Base-by-base conservation (phyloP, 2,113 vertebrate species). In the Heterotilapia buettikoferi region DNA sequence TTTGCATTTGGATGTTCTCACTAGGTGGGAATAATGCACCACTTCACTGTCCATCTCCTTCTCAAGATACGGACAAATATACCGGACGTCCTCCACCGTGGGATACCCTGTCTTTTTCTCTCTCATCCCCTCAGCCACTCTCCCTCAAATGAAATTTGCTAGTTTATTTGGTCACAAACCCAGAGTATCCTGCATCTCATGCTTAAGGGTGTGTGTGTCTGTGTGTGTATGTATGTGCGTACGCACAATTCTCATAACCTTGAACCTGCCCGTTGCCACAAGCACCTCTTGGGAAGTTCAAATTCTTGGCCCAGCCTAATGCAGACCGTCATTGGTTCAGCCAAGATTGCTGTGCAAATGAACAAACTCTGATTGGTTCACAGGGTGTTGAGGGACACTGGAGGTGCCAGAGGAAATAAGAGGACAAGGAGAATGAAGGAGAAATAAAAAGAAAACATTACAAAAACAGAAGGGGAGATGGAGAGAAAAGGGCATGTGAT, bases 91-190 rank as follows among this genome's bases (percentile, higher is more conserved):
- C n/a, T 47, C 16, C 78, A 80, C 68, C 18, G 5, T 5, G 26
- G 84, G 52, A 83, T 71, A 57, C 52, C 82, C 54, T 85, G 66
- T 83, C 82, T 83, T 40, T 85, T 76, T 82, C 73, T 87, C 19
- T 83, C 29, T 47, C 29, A n/a, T 80, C 80, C 79, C 52, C 43
- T 86, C 59, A 83, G 84, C 86, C 66, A 31, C 24, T 85, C 61
- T 85, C 45, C 66, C 50, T 45, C 24, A 84, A 82, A 92, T 73
- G 66, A 82, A 82, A 92, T 90, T 82, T 92, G 84, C 66, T 85
- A 73, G 86, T 81, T 85, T 89, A 84, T 90, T 81, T 87, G 13
- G 57, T 83, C 68, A 90, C 19, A 59, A 81, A 79, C 24, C 87
- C 87, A 90, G 54, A 68, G 33, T 5, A 8, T 83, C 33, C 57